Evolutionary conservation across 2,113 vertebrate genomes (phyloP).

Genomic region (Pongo pygmaeus): DNA sequence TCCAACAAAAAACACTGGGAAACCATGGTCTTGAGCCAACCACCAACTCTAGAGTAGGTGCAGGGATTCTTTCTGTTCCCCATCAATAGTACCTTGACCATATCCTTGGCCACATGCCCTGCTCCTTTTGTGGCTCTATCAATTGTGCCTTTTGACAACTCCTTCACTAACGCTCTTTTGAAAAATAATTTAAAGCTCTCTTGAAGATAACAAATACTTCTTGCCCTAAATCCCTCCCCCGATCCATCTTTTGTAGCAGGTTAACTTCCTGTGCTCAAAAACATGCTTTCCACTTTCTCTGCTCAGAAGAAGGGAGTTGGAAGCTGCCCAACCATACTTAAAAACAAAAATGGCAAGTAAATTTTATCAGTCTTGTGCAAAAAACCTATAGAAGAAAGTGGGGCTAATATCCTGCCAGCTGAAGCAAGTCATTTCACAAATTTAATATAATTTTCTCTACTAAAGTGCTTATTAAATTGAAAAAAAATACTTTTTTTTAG

Average conservation of each 20-base stretch:
- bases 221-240: background rate
- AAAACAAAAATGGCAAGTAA: background rate
- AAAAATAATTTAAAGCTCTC: background rate
- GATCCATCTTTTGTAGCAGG: background rate
- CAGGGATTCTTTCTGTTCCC: background rate
- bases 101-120: background rate
- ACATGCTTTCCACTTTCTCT: background rate
- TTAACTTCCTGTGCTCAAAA: background rate
- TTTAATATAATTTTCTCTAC: background rate
- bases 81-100: background rate
- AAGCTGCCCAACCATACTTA: background rate
- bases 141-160: background rate
- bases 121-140: background rate
- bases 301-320: background rate
- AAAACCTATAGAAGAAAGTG: background rate
- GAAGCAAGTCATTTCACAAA: background rate
- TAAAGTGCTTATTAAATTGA: conserved; percentile 38
- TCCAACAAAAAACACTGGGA: background rate
- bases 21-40: background rate
- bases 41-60: background rate
- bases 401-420: background rate
- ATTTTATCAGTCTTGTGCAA: background rate
- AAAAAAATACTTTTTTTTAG: background rate
- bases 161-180: background rate
- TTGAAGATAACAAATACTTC: background rate